Conservation (phyloP, 2,888 invertebrate genomes). For the Malachius bipustulatus region DNA sequence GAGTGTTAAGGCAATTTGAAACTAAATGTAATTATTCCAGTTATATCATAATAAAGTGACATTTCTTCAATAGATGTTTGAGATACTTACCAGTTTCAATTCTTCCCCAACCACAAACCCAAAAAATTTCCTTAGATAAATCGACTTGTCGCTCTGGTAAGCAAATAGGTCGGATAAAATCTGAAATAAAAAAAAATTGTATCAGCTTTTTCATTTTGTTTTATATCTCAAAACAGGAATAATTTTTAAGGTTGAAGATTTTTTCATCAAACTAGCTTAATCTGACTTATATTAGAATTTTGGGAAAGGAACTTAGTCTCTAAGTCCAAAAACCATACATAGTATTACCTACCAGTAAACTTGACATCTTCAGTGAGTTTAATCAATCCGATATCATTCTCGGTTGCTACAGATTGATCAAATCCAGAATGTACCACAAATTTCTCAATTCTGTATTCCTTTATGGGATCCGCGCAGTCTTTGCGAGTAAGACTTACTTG, state of each 20-base stretch:
- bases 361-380: constrained; percentile 6
- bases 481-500: constrained; percentile 4
- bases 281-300: no score
- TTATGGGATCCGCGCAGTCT: constrained; percentile 8
- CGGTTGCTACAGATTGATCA: not conserved
- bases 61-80: constrained; percentile 10
- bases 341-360: not conserved
- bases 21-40: no score
- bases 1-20: no score
- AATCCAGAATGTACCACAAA: constrained; percentile 8
- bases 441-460: constrained; percentile 3
- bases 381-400: constrained; percentile 10
- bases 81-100: constrained; percentile 18
- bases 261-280: no score
- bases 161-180: constrained; percentile 30
- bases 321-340: not conserved
- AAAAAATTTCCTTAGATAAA: constrained; percentile 23
- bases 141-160: no score
- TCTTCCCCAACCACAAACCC: constrained; percentile 36
- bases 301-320: no score
- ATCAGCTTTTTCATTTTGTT: no score
- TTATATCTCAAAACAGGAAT: no score
- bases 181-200: constrained; percentile 16
- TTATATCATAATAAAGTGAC: no score
- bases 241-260: no score